phyloP scores from a whole-genome alignment of 2,797 vertebrate species.

The Sebastiscus tertius region DNA sequence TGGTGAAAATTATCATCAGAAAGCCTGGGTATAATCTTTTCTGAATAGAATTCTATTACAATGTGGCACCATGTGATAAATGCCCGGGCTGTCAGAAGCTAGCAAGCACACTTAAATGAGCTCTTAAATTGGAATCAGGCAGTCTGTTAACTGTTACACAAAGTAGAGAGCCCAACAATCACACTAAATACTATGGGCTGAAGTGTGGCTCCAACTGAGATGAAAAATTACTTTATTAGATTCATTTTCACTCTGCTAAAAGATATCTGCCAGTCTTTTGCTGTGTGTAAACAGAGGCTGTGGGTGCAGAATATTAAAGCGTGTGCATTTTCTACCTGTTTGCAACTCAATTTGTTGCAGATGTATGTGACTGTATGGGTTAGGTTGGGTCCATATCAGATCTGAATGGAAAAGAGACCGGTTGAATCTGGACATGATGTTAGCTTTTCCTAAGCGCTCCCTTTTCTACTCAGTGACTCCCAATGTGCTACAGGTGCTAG shows the following conservation, averaged over 20 bases:
- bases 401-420: not conserved
- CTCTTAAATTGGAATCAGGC: conserved; percentile 71
- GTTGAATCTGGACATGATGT: not conserved
- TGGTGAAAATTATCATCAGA: conserved; percentile 80
- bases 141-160: conserved; percentile 64
- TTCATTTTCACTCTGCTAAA: conserved; percentile 44
- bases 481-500: not conserved
- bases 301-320: not conserved
- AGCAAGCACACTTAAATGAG: conserved; percentile 73
- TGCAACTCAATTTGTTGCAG: not conserved
- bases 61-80: conserved; percentile 77
- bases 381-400: not conserved
- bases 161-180: conserved; percentile 56
- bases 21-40: conserved; percentile 78
- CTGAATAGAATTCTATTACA: conserved; percentile 81
- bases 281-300: conserved; percentile 28
- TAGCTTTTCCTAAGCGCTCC: not conserved
- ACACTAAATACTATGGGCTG: conserved; percentile 38
- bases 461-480: not conserved
- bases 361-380: conserved; percentile 9
- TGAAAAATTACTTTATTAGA: conserved; percentile 59
- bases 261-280: conserved; percentile 19
- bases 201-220: conserved; percentile 40
- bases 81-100: conserved; percentile 70
- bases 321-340: conserved; percentile 12